Base-by-base conservation (phyloP, 1,140 invertebrate species). In the Ctenoplectra terminalis region DNA sequence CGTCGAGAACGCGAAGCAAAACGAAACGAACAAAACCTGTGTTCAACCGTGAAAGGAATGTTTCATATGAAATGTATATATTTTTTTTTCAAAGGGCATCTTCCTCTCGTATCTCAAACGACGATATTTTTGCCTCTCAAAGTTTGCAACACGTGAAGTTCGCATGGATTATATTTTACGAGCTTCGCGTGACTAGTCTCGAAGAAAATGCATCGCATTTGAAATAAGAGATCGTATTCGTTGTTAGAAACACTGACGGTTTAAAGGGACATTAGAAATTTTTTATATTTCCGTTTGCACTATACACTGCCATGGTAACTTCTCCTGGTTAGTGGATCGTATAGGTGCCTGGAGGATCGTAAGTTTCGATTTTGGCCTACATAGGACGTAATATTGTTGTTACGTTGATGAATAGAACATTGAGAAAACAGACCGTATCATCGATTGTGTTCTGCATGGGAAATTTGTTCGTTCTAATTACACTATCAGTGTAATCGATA, bases 51-150 rank as follows among this genome's bases (percentile, higher is more conserved):
- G 56, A 31, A 58, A 50, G 46, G 26, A 46, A 73, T 73, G 58
- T 64, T 73, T 73, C 48, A 46, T n/a, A n/a, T n/a, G n/a, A n/a
- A n/a, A n/a, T 64, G 50, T 80, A 64, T 80, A 63, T 72, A 29
- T 50, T 34, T 34, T 50, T 34, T 34, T 64, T 54, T 64, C 58
- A 73, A 80, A 79, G 58, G 8, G 15, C 23, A 23, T 23, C 26
- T 37, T 20, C 61, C 26, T 73, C 26, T 61, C 20, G 29, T 31
- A 29, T 40, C n/a, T 34, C 54, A n/a, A 13, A 15, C 15, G 26
- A n/a, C 34, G 76, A 61, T 61, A 34, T 61, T 43, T 61, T 46
- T 20, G 20, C 29, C 34, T 29, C 1, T 37, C 20, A n/a, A 37
- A 17, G 64, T 26, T 58, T 31, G 50, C 7, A 34, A 43, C 20